A percentile compares a stretch with the other conserved stretches of the same genome.
Conservation (phyloP, 2,888 invertebrate genomes). For the Oscheius sp. region DNA sequence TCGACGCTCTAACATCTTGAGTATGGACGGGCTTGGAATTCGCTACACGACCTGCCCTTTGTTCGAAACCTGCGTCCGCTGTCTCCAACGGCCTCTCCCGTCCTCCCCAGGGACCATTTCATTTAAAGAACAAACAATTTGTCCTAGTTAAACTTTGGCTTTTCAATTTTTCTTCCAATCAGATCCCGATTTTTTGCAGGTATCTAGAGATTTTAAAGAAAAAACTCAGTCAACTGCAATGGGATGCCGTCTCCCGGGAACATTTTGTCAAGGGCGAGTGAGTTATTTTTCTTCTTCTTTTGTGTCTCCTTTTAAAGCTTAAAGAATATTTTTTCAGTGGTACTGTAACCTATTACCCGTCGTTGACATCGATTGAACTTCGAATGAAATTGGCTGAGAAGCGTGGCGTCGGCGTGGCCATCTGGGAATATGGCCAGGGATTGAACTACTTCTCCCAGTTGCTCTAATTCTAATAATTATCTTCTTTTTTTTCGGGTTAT, state of each 20-base stretch:
- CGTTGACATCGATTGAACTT: conserved; percentile 59
- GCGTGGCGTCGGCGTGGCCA: conserved; percentile 60
- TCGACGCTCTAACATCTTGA: too few relatives aligned
- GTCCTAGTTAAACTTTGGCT: background rate
- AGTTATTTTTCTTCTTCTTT: background rate
- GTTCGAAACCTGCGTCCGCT: background rate
- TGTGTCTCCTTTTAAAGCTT: background rate
- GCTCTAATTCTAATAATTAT: conserved; percentile 38
- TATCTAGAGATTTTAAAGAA: conserved; percentile 56
- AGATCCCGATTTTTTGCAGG: conserved; percentile 43
- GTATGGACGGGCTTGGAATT: too few relatives aligned
- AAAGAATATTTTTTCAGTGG: conserved; percentile 22
- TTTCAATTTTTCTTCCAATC: too few relatives aligned
- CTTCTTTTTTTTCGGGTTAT: background rate
- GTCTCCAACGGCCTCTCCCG: too few relatives aligned
- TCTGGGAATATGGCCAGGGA: conserved; percentile 72
- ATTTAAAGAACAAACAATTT: conserved; percentile 11
- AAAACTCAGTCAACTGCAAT: conserved; percentile 46
- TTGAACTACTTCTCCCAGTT: conserved; percentile 56
- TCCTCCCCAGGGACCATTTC: conserved; percentile 4
- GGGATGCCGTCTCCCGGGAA: conserved; percentile 59
- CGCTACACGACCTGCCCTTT: too few relatives aligned
- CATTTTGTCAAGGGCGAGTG: conserved; percentile 52
- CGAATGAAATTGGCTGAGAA: conserved; percentile 62
- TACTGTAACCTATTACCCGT: conserved; percentile 58